phyloP scores from a whole-genome alignment of 2,888 invertebrate genomes.

The Euplagia quadripunctaria region DNA sequence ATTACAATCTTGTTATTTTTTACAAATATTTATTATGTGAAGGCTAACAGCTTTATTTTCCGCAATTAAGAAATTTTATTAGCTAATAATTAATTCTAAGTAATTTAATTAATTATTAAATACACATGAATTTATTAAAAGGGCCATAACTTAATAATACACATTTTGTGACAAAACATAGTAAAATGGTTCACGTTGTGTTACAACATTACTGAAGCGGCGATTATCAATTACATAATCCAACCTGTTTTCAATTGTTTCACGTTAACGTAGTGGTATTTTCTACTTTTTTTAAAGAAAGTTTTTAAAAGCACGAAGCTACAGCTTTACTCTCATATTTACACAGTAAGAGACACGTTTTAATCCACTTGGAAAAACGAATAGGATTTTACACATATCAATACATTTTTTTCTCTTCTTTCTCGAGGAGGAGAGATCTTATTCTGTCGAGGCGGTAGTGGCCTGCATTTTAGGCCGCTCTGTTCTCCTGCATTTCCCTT shows the following conservation, averaged over 20 bases:
- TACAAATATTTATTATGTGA: constrained; percentile 53
- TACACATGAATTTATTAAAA: background rate
- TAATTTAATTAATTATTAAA: constrained; percentile 21
- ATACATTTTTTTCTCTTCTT: no score
- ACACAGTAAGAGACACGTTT: background rate
- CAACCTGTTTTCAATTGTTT: background rate
- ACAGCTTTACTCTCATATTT: background rate
- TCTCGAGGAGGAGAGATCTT: no score
- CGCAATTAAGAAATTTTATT: constrained; percentile 53
- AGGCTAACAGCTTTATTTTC: constrained; percentile 60
- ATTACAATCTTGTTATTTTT: constrained; percentile 53
- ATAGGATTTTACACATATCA: no score
- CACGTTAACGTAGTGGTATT: background rate
- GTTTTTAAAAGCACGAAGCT: no score
- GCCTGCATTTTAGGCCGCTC: no score
- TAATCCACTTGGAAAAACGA: background rate
- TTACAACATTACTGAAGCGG: no score
- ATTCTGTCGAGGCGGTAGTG: no score
- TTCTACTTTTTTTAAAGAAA: background rate
- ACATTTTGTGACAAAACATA: background rate
- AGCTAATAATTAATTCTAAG: constrained; percentile 18
- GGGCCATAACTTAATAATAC: background rate
- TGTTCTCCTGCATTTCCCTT: no score
- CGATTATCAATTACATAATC: background rate
- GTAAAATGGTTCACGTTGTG: background rate